A percentile compares a stretch with the other conserved stretches of the same genome.
Evolutionary conservation across 2,113 vertebrate species (phyloP).

Genomic region (Dromas ardeola): DNA sequence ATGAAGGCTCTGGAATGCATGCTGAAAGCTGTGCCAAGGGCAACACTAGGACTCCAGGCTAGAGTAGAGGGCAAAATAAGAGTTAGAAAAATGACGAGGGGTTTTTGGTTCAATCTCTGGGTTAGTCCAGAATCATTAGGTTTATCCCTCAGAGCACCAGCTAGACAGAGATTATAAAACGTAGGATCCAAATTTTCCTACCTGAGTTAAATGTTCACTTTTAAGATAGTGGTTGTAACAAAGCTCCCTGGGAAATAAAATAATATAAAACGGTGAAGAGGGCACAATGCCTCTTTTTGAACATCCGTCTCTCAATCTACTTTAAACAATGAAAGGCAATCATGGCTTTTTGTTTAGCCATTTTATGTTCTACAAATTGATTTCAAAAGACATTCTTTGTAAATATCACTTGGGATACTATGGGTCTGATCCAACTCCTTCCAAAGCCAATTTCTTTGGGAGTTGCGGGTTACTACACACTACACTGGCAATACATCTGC

Average conservation of each 20-base stretch:
- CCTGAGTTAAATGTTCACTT: neutral
- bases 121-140: neutral
- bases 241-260: neutral
- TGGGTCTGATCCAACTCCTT: neutral
- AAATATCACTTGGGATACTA: neutral
- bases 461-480: neutral
- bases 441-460: neutral
- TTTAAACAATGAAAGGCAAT: neutral
- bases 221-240: neutral
- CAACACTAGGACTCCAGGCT: neutral
- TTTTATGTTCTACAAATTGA: neutral
- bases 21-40: neutral
- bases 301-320: neutral
- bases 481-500: neutral
- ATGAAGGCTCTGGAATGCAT: neutral
- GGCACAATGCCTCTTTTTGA: neutral
- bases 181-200: neutral
- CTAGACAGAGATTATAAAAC: neutral
- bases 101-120: neutral
- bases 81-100: neutral
- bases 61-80: neutral
- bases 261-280: neutral
- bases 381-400: neutral
- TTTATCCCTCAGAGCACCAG: neutral
- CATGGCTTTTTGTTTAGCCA: neutral